Evolutionary conservation across 2,888 invertebrate genomes (phyloP).

Genomic region (Morpho achilles): DNA sequence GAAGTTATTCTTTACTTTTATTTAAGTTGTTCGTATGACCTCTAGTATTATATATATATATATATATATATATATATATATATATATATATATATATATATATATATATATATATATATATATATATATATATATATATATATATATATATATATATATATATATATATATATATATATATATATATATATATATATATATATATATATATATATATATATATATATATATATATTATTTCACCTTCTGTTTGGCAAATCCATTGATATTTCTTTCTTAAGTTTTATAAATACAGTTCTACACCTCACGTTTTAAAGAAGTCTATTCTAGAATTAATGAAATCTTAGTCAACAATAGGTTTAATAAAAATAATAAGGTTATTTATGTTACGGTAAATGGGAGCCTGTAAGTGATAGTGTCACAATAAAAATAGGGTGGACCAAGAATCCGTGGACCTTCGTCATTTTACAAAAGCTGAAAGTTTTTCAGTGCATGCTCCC

Average conservation of each 20-base stretch:
- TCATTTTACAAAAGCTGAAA: no score
- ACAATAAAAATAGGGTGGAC: no score
- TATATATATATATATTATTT: not conserved
- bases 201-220: not conserved
- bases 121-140: not conserved
- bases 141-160: not conserved
- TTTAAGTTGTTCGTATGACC: not conserved
- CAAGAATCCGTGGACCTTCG: no score
- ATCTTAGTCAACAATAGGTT: no score
- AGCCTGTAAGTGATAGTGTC: no score
- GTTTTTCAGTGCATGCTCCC: no score
- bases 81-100: not conserved
- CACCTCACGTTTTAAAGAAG: not conserved
- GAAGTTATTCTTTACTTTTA: constrained; percentile 1
- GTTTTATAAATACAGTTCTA: no score
- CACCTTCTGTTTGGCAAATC: constrained; percentile 12
- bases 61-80: not conserved
- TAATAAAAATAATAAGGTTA: no score
- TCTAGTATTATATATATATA: constrained; percentile 2
- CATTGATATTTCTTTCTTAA: constrained; percentile 10
- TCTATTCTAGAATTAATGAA: not conserved
- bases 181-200: not conserved
- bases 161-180: not conserved
- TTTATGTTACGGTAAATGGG: no score
- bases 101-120: not conserved